Conservation (phyloP, 2,888 invertebrate genomes). For the Drosophila siamana region DNA sequence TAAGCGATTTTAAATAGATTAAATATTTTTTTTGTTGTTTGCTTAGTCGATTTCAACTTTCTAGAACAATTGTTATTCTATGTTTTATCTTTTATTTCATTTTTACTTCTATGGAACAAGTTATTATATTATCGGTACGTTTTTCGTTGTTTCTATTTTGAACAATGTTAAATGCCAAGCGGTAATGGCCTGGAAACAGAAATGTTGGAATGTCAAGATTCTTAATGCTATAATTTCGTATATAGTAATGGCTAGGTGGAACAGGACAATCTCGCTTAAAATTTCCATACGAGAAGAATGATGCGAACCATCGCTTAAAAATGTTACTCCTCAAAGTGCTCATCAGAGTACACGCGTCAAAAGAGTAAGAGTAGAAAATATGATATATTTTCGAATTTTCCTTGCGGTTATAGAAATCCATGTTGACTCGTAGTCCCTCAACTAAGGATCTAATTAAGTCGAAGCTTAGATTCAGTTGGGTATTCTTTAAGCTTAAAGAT, state of each 20-base stretch:
- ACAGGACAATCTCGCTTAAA: slow-evolving; percentile 16
- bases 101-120: slow-evolving; percentile 5
- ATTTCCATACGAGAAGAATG: slow-evolving; percentile 48
- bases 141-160: not conserved
- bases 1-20: slow-evolving; percentile 43
- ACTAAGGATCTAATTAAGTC: slow-evolving; percentile 15
- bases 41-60: not conserved
- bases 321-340: slow-evolving; percentile 24
- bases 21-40: too few species aligned
- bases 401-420: slow-evolving; percentile 33
- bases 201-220: slow-evolving; percentile 51
- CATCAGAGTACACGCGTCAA: slow-evolving; percentile 67
- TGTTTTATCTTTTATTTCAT: slow-evolving; percentile 16
- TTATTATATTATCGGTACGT: not conserved
- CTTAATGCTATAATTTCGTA: slow-evolving; percentile 47
- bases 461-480: slow-evolving; percentile 29
- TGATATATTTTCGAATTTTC: slow-evolving; percentile 26
- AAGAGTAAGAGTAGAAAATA: slow-evolving; percentile 43
- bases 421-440: slow-evolving; percentile 27
- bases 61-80: too few species aligned
- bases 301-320: slow-evolving; percentile 52
- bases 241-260: slow-evolving; percentile 44
- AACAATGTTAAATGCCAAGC: slow-evolving; percentile 23
- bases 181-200: slow-evolving; percentile 50
- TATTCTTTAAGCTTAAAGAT: slow-evolving; percentile 7